phyloP scores from a whole-genome alignment of 30 jellyfish, hydroid and myxozoan species.

The Nemopilema nomurai region DNA sequence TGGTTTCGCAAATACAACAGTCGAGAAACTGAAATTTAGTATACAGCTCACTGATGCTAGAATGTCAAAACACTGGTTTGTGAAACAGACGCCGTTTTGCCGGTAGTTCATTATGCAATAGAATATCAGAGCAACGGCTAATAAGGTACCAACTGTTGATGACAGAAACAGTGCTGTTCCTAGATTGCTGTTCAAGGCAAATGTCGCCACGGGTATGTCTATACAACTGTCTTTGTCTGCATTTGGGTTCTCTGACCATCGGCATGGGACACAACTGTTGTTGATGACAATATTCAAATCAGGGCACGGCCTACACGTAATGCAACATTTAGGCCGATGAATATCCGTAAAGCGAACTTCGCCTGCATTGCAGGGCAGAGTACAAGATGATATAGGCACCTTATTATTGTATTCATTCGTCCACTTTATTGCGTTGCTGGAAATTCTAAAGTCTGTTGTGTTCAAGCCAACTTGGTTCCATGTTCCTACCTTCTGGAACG shows the following conservation, averaged over 20 bases:
- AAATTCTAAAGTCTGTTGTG: not conserved
- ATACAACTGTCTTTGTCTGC: not conserved
- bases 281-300: slow-evolving; percentile 11
- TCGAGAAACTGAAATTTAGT: not conserved
- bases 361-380: not conserved
- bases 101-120: not conserved
- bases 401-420: not conserved
- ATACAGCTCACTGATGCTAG: not conserved
- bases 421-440: not conserved
- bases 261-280: slow-evolving; percentile 25
- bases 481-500: not conserved
- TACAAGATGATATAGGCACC: slow-evolving; percentile 3
- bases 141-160: not conserved
- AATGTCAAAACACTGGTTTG: not conserved
- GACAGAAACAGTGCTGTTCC: not conserved
- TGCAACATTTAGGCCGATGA: slow-evolving; percentile 5
- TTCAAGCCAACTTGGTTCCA: not conserved
- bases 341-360: not conserved
- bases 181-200: not conserved
- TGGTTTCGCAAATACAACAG: slow-evolving; percentile 23
- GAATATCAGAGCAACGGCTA: not conserved
- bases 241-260: slow-evolving; percentile 6
- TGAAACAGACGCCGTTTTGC: not conserved
- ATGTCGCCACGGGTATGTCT: not conserved
- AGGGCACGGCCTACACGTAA: slow-evolving; percentile 11